These are phyloP conservation scores for Carettochelys insculpta DNA, from an alignment of 2,113 vertebrate species.

Conservation along the genomic window DNA sequence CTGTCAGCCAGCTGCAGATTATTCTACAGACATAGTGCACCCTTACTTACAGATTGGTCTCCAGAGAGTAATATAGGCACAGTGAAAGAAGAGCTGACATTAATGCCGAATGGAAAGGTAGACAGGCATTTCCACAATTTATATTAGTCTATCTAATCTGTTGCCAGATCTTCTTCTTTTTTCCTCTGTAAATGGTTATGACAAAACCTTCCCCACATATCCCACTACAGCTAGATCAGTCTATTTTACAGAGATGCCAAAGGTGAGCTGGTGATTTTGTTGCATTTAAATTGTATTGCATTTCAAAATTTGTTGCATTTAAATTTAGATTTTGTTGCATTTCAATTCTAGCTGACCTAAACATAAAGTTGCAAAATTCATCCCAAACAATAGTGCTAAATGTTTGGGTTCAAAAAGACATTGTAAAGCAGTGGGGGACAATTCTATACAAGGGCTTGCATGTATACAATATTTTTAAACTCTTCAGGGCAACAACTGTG, in stretches of 20 bases:
- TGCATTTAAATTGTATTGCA: not conserved
- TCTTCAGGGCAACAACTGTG: not conserved
- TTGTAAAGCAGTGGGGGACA: not conserved
- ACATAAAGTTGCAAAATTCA: not conserved
- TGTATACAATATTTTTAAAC: constrained; percentile 20
- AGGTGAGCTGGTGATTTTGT: not conserved
- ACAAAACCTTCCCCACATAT: not conserved
- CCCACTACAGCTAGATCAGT: not conserved
- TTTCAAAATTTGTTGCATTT: not conserved
- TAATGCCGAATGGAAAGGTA: constrained; percentile 61
- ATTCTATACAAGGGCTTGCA: not conserved
- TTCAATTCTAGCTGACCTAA: not conserved
- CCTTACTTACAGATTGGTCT: constrained; percentile 44
- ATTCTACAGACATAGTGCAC: constrained; percentile 29
- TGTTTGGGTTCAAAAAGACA: not conserved
- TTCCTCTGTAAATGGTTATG: constrained; percentile 14
- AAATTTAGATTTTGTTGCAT: not conserved
- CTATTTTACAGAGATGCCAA: not conserved
- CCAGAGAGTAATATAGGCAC: constrained; percentile 41
- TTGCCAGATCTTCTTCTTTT: constrained; percentile 43
- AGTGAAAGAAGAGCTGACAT: constrained; percentile 38
- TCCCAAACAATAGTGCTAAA: not conserved
- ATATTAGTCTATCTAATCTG: not conserved
- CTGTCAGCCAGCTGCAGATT: constrained; percentile 57
- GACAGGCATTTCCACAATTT: constrained; percentile 54